Evolutionary conservation across 2,797 vertebrate species (phyloP), one percentile per base, ranked within the genome.

Genomic region (Alectoris magna): DNA sequence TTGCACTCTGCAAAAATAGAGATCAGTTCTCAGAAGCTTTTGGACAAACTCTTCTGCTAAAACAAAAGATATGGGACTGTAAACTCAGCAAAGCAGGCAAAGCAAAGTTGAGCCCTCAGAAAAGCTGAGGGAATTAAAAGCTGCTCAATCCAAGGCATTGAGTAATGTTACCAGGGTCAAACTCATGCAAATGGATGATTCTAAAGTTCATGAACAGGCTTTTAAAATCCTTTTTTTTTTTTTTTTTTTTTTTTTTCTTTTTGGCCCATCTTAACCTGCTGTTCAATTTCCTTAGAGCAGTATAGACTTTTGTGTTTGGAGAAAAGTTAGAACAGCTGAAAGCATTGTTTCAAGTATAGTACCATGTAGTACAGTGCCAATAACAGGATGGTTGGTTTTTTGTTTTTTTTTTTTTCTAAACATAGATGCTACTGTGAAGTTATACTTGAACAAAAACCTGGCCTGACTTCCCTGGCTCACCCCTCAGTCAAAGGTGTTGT

Each of bases 371-470:
- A 24, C 36, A 58, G 39, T 48, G 27, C 38, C 70, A 84, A 44
- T 39, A 62, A 55, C 46, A 82, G 67, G 24, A 9, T 15, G 7
- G 7, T 17, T 34, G 34, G 34, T 41, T 41, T 41, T 41, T 41
- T 43, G 41, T 15, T 43, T 48, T 48, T 49, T 74, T 87, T 43
- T 87, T 90, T 72, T 66, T 72, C 68, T 80, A 77, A 94, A 64
- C 16, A 46, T 24, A 39, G 34, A 39, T 60, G 38, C n/a, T 81
- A 17, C 44, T 64, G 31, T 70, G 74, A 82, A 83, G 66, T 62
- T 67, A 70, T 10, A 59, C 23, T 17, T 38, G 38, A 88, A 64
- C 17, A 46, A 39, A 86, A 84, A 51, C 24, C 48, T 87, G 41
- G 36, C 38, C 31, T 24, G 26, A 31, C 29, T 82, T 48, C 29